Percentiles rank a stretch among this genome's conserved stretches.
Conservation (phyloP, 2,113 vertebrate genomes). For the Sinocyclocheilus maitianheensis region DNA sequence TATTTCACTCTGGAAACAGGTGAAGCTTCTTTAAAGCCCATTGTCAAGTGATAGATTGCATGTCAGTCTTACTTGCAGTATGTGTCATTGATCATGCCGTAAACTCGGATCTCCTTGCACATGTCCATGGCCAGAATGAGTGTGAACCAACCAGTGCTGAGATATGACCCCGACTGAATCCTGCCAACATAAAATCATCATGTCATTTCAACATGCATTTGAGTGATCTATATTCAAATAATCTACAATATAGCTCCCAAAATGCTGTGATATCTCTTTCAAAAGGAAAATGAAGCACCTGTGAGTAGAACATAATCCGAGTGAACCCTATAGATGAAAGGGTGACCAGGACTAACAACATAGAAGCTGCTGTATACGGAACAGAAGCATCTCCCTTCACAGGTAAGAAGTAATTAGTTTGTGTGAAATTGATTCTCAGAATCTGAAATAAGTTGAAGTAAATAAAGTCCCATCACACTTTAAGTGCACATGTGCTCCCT, state of each 20-base stretch:
- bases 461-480: neutral
- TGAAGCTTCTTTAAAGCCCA: neutral
- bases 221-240: neutral
- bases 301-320: neutral
- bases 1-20: neutral
- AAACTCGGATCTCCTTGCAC: conserved; percentile 94
- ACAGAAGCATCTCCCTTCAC: neutral
- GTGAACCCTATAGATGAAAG: neutral
- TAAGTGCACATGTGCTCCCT: neutral
- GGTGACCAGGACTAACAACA: neutral
- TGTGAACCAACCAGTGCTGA: conserved; percentile 99
- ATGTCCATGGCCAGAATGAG: conserved; percentile 98
- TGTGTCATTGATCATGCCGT: conserved; percentile 98
- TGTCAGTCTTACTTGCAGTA: conserved; percentile 91
- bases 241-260: neutral
- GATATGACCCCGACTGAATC: conserved; percentile 96
- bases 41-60: conserved; percentile 21
- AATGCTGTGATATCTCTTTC: neutral
- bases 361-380: neutral
- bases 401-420: neutral
- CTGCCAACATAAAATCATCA: conserved; percentile 74
- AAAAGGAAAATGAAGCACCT: neutral
- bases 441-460: neutral
- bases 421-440: too few relatives aligned
- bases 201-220: neutral